Evolutionary conservation across 2,113 vertebrate genomes (phyloP).

Genomic region (Anhinga rufa): DNA sequence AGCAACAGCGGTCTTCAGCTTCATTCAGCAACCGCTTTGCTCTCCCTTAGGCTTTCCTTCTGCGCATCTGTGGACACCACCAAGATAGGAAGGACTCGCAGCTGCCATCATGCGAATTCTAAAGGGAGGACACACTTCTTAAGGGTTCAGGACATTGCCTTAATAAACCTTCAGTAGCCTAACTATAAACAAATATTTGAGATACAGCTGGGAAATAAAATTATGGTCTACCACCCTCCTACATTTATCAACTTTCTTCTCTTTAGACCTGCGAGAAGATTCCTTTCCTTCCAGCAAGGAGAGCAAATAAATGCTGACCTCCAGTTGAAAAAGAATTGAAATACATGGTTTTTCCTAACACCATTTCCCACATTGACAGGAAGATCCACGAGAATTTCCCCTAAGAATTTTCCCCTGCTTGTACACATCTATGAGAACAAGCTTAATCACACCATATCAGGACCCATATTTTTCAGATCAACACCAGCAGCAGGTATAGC

Average conservation of each 20-base stretch:
- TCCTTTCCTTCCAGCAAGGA: neutral
- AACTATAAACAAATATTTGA: neutral
- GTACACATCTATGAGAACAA: neutral
- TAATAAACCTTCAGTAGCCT: neutral
- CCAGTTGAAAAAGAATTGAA: neutral
- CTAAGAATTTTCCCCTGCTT: neutral
- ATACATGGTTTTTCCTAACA: neutral
- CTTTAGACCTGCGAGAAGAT: neutral
- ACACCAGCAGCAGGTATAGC: neutral
- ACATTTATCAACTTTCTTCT: neutral
- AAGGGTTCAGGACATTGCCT: too few species aligned
- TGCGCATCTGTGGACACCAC: accelerated
- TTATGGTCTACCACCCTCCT: neutral
- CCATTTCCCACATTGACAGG: neutral
- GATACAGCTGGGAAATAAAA: neutral
- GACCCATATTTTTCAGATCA: neutral
- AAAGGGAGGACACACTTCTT: neutral
- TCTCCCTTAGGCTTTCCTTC: neutral
- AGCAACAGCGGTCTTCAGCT: neutral
- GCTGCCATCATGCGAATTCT: neutral
- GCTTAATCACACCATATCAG: neutral
- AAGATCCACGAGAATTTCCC: neutral
- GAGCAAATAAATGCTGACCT: neutral
- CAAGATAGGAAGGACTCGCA: accelerated
- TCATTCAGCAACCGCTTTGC: neutral